A percentile compares a stretch with the other conserved stretches of the same genome.
Evolutionary conservation across 2,888 invertebrate species (phyloP).

Genomic region (Pristionchus japonicus): DNA sequence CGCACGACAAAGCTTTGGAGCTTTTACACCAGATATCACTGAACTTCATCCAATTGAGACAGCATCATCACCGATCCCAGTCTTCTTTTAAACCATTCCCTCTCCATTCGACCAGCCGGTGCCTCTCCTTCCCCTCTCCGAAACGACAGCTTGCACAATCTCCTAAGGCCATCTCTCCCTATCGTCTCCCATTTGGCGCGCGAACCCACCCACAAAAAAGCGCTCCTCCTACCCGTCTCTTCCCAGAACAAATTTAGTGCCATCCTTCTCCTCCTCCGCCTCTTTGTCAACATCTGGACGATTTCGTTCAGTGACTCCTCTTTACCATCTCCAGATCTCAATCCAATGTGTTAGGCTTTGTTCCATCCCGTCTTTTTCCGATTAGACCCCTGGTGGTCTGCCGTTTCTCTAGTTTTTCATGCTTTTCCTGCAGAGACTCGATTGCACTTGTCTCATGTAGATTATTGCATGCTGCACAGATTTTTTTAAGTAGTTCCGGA

Average conservation of each 20-base stretch:
- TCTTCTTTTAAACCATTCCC: neutral
- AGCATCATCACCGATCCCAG: neutral
- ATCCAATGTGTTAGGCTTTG: neutral
- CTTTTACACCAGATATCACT: too few species aligned
- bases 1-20: neutral
- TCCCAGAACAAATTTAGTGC: conserved; percentile 16
- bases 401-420: neutral
- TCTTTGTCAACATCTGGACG: conserved; percentile 33
- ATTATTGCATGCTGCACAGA: neutral
- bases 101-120: neutral
- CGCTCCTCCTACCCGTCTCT: neutral
- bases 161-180: conserved; percentile 36
- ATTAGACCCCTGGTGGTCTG: neutral
- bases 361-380: neutral
- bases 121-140: neutral
- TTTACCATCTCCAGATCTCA: conserved; percentile 4
- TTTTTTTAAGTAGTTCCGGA: neutral
- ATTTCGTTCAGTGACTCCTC: conserved; percentile 16
- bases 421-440: neutral
- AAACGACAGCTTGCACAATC: conserved; percentile 40
- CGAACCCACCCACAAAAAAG: neutral
- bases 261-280: neutral
- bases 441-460: neutral
- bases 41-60: too few species aligned
- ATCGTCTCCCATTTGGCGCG: conserved; percentile 25